Percentiles rank a stretch among this genome's conserved stretches.
These are phyloP conservation scores for Nyleta sp. DNA, from an alignment of 2,888 invertebrate genomes.

Conservation along the genomic window DNA sequence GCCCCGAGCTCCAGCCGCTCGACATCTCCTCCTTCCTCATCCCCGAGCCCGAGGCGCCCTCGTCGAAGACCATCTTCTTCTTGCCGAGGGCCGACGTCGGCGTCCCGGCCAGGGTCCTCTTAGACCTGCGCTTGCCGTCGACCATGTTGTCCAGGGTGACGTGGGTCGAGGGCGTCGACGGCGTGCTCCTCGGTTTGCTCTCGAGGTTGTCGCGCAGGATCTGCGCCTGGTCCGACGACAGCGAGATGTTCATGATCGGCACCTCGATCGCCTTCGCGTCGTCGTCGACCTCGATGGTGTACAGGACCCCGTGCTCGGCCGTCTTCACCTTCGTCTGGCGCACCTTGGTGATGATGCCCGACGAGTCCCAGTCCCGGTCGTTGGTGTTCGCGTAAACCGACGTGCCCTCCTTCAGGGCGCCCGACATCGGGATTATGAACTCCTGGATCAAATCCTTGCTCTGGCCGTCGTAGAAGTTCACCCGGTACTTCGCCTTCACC, in stretches of 20 bases:
- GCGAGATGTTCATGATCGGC: slow-evolving; percentile 74
- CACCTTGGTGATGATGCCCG: slow-evolving; percentile 73
- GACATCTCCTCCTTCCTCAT: neutral
- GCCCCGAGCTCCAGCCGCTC: neutral
- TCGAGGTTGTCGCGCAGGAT: slow-evolving; percentile 72
- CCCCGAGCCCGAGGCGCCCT: neutral
- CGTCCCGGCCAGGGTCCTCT: slow-evolving; percentile 67
- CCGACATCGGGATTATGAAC: slow-evolving; percentile 83
- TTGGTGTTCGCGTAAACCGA: slow-evolving; percentile 75
- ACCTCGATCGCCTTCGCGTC: slow-evolving; percentile 71
- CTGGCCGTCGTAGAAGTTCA: slow-evolving; percentile 87
- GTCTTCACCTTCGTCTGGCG: slow-evolving; percentile 34
- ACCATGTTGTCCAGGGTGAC: slow-evolving; percentile 75
- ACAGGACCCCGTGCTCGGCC: slow-evolving; percentile 66
- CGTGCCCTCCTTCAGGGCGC: slow-evolving; percentile 70
- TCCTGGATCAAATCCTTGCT: slow-evolving; percentile 85
- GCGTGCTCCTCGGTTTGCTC: slow-evolving; percentile 66
- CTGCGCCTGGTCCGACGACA: slow-evolving; percentile 77
- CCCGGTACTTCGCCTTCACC: slow-evolving; percentile 85
- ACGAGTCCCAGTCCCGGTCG: slow-evolving; percentile 72
- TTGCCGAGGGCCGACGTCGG: neutral
- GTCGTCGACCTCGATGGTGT: slow-evolving; percentile 76
- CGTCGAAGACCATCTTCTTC: too few relatives aligned
- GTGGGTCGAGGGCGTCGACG: slow-evolving; percentile 72
- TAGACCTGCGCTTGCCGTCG: slow-evolving; percentile 75